Conservation (phyloP, 2,113 vertebrate genomes). For the Telmatochromis sp. region DNA sequence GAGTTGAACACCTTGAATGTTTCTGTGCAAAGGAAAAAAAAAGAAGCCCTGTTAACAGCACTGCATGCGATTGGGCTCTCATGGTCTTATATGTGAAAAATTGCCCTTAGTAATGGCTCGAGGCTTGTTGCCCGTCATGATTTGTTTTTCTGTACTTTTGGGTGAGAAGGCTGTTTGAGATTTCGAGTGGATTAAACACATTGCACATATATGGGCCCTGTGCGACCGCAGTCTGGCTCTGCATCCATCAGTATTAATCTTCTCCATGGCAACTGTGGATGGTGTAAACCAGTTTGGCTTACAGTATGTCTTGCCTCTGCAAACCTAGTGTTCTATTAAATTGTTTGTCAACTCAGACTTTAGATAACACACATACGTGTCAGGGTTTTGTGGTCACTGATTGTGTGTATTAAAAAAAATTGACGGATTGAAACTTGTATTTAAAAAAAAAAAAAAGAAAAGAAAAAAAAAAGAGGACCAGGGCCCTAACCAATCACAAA, state of each 20-base stretch:
- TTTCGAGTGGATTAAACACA: constrained; percentile 22
- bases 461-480: background rate
- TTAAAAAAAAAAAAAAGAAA: background rate
- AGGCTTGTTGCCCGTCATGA: constrained; percentile 26
- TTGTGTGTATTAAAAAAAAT: constrained; percentile 33
- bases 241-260: constrained; percentile 62
- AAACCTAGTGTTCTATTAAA: constrained; percentile 48
- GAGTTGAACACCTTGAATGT: constrained; percentile 20
- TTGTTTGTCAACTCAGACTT: constrained; percentile 52
- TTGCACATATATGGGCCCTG: constrained; percentile 40
- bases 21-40: constrained; percentile 16
- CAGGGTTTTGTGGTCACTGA: constrained; percentile 56
- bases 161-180: background rate
- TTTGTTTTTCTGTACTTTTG: constrained; percentile 14
- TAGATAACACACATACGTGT: constrained; percentile 46
- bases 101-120: constrained; percentile 14
- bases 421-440: constrained; percentile 1
- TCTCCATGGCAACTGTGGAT: constrained; percentile 63
- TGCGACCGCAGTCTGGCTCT: constrained; percentile 37
- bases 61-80: constrained; percentile 48
- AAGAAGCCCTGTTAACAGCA: constrained; percentile 17
- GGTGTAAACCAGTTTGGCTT: constrained; percentile 36
- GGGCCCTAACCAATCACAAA: constrained; percentile 36
- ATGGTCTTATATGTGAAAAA: constrained; percentile 27
- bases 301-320: constrained; percentile 50